Base-by-base conservation (phyloP, 2,797 vertebrate species). In the Eremophila alpestris region DNA sequence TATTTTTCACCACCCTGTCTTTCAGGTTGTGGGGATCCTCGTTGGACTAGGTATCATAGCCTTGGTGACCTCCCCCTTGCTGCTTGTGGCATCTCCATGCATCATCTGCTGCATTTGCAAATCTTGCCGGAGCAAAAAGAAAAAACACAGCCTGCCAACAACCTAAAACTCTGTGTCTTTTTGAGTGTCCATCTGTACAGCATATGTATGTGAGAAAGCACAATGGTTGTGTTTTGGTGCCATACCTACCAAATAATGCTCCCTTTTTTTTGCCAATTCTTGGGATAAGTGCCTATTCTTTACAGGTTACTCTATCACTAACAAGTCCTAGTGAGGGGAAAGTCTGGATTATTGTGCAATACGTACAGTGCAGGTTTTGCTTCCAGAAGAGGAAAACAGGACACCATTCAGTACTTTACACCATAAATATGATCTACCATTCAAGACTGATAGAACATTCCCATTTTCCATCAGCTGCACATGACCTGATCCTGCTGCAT, bases 21-120 rank as follows among this genome's bases (percentile, higher is more conserved):
- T 97, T 46, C 97, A 99, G 99, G 99, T 99, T 96, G 99, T 99
- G 80, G 99, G 99, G 6, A 99, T 99, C 97, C 98, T 99, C 30
- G 98, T 99, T 87, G 99, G 99, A 69, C 95, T 99, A 34, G 99
- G 99, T 83, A 97, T 99, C 94, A 98, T 99, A 30, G 98, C 99
- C 13, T 83, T 99, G 98, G 98, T 99, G 93, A 99, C 99, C 1
- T 99, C 99, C 10, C 99, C 99, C 4, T 97, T 99, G 94, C 98
- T 99, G 46, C 98, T 99, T 7, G 97, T 99, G 96, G 99, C 99
- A 41, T 99, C 99, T 16, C 99, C 99, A 0, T 99, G 99, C 97
- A 99, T 99, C 89, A 98, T 99, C 97, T 99, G 99, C 96, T 99
- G 99, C 76, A 91, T 99, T 91, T 99, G 99, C 97, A 99, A 99